These are phyloP conservation scores for Tetraneura akinire DNA, from an alignment of 1,140 invertebrate genomes.

Conservation along the genomic window DNA sequence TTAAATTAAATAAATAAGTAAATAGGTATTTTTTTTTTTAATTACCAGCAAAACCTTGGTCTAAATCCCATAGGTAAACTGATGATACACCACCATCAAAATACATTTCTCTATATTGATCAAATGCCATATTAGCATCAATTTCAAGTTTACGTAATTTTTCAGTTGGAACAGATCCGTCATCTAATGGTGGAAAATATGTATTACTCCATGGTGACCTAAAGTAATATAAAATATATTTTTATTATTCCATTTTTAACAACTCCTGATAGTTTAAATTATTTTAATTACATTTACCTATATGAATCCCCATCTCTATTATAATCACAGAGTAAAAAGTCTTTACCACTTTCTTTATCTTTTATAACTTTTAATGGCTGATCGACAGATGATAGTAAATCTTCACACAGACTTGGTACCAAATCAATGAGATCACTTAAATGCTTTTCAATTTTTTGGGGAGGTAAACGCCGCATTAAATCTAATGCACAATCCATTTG, in stretches of 20 bases:
- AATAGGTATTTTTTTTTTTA: too few species aligned
- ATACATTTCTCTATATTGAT: slow-evolving; percentile 99
- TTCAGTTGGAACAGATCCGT: slow-evolving; percentile 98
- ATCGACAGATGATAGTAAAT: slow-evolving; percentile 95
- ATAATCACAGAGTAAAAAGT: slow-evolving; percentile 98
- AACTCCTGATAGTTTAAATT: too few species aligned
- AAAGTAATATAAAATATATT: slow-evolving; percentile 50
- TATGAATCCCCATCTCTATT: slow-evolving; percentile 99
- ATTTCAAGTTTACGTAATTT: slow-evolving; percentile 92
- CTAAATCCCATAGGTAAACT: slow-evolving; percentile 98
- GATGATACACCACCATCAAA: slow-evolving; percentile 99
- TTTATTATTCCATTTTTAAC: too few species aligned
- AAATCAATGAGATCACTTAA: slow-evolving; percentile 96
- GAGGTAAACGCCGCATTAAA: slow-evolving; percentile 96
- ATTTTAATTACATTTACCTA: slow-evolving; percentile 64
- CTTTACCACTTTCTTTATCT: slow-evolving; percentile 91
- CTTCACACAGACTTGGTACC: slow-evolving; percentile 93
- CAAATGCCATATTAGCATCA: slow-evolving; percentile 97
- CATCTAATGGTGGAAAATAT: slow-evolving; percentile 96
- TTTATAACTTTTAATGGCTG: slow-evolving; percentile 97
- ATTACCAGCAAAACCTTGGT: slow-evolving; percentile 92
- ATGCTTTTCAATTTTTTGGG: slow-evolving; percentile 99
- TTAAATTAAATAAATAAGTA: too few species aligned
- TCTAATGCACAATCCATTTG: slow-evolving; percentile 98
- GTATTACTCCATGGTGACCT: slow-evolving; percentile 99